These are phyloP conservation scores for Podargus strigoides DNA, from an alignment of 2,797 vertebrate genomes.

Conservation along the genomic window DNA sequence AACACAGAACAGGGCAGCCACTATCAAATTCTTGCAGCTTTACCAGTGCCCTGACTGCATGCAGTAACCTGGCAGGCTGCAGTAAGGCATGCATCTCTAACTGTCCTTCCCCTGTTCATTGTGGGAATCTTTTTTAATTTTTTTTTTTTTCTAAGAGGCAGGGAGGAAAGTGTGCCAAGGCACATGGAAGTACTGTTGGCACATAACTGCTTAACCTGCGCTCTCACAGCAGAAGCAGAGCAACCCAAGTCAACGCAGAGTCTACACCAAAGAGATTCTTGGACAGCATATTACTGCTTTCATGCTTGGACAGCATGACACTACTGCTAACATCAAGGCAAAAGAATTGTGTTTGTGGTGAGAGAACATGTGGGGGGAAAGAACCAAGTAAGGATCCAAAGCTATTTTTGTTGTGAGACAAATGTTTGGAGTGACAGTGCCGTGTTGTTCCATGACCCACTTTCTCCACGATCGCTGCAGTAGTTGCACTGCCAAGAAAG, in stretches of 20 bases:
- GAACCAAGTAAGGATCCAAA: background rate
- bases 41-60: background rate
- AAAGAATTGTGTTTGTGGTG: accelerated
- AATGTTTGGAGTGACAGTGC: background rate
- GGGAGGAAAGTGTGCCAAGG: background rate
- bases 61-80: background rate
- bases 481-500: background rate
- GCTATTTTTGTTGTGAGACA: background rate
- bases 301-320: background rate
- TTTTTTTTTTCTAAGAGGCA: background rate
- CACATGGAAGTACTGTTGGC: background rate
- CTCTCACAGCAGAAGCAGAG: background rate
- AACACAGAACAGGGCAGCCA: background rate
- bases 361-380: background rate
- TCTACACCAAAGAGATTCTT: background rate
- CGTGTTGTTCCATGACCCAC: accelerated
- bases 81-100: background rate
- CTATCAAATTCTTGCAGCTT: background rate
- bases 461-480: background rate
- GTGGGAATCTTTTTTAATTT: background rate
- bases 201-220: background rate
- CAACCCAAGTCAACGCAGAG: background rate
- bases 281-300: too few species aligned
- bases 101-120: background rate
- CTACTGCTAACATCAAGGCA: background rate